Evolutionary conservation across 2,888 invertebrate species (phyloP).

Genomic region (Platycheirus rosarum): DNA sequence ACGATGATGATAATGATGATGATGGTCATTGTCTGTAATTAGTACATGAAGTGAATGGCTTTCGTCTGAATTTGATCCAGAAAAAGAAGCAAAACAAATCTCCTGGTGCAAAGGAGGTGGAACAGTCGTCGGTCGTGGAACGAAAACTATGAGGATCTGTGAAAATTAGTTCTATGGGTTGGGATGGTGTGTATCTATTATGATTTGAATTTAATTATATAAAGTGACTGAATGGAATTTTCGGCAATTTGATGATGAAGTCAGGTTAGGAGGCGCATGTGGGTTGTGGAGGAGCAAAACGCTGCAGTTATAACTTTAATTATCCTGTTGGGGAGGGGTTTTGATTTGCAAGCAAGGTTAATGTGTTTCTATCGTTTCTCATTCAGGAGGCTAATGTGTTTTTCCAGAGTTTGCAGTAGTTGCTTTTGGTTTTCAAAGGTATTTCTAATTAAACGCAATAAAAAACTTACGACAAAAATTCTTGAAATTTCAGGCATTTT

Average conservation of each 20-base stretch:
- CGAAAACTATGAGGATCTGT: slow-evolving; percentile 41
- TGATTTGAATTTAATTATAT: slow-evolving; percentile 48
- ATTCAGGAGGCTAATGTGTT: no score
- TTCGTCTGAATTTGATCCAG: slow-evolving; percentile 63
- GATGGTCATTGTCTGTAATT: slow-evolving; percentile 70
- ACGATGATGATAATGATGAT: slow-evolving; percentile 50
- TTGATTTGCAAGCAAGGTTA: slow-evolving; percentile 13
- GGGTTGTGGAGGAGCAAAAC: no score
- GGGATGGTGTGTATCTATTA: background rate
- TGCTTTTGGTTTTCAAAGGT: no score
- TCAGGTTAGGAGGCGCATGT: background rate
- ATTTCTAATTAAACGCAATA: no score
- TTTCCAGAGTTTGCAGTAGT: no score
- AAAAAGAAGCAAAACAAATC: slow-evolving; percentile 35
- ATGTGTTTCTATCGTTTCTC: background rate
- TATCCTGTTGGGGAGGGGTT: slow-evolving; percentile 13
- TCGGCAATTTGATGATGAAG: background rate
- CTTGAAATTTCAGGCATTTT: no score
- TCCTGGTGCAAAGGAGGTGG: no score
- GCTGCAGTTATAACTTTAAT: slow-evolving; percentile 20
- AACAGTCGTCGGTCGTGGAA: background rate
- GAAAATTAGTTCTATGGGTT: slow-evolving; percentile 6
- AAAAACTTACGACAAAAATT: no score
- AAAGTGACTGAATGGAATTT: slow-evolving; percentile 11
- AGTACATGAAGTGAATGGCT: slow-evolving; percentile 65